Evolutionary conservation across 2,888 invertebrate genomes (phyloP).

Genomic region (Oeneis ivallda): DNA sequence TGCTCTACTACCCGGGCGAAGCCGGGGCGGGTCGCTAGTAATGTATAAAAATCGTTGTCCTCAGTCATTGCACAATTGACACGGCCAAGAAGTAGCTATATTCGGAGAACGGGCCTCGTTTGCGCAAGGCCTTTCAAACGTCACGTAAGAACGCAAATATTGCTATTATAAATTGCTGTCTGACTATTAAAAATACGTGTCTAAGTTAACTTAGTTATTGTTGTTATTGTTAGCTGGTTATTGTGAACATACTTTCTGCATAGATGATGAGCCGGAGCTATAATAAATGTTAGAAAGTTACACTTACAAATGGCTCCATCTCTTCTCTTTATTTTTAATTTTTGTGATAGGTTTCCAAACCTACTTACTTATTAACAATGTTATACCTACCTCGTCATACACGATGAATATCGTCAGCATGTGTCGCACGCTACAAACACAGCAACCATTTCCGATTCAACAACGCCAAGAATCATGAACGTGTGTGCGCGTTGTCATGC

Average conservation of each 20-base stretch:
- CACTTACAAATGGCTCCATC: not conserved
- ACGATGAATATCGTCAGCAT: too few species aligned
- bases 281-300: not conserved
- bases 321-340: not conserved
- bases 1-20: too few species aligned
- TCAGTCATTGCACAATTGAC: too few species aligned
- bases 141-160: not conserved
- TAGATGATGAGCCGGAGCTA: not conserved
- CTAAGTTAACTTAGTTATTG: slow-evolving; percentile 2
- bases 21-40: too few species aligned
- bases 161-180: not conserved
- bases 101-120: too few species aligned
- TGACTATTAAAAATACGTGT: not conserved
- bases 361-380: not conserved
- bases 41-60: too few species aligned
- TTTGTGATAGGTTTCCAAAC: not conserved
- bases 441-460: too few species aligned
- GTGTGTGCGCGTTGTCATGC: not conserved
- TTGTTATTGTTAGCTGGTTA: not conserved
- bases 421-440: too few species aligned
- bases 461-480: too few species aligned
- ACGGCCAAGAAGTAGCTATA: too few species aligned
- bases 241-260: not conserved
- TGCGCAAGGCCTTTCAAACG: too few species aligned
- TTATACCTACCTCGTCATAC: too few species aligned